phyloP scores from a whole-genome alignment of 2,797 vertebrate genomes.

The Harpagifer antarcticus region DNA sequence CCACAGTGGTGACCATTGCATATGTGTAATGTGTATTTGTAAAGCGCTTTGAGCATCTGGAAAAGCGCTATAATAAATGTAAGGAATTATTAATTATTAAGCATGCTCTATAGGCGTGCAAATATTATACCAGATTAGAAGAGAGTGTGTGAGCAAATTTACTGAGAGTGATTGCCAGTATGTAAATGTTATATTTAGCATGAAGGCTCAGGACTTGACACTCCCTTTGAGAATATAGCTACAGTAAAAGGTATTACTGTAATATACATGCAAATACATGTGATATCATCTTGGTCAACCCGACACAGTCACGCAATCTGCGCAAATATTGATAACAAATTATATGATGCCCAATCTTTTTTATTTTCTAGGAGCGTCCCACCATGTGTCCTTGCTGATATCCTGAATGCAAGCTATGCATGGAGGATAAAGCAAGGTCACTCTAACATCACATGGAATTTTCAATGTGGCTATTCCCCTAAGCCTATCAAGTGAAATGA shows the following conservation, averaged over 20 bases:
- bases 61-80: too few species aligned
- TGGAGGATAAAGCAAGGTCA: constrained; percentile 63
- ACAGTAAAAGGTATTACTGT: background rate
- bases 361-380: constrained; percentile 15
- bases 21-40: too few species aligned
- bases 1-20: too few species aligned
- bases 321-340: constrained; percentile 30
- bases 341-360: constrained; percentile 21
- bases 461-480: constrained; percentile 24
- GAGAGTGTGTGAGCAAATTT: constrained; percentile 9
- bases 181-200: constrained; percentile 17
- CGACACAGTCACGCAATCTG: background rate
- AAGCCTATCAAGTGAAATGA: constrained; percentile 25
- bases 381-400: constrained; percentile 49
- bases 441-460: constrained; percentile 40
- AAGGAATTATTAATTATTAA: too few species aligned
- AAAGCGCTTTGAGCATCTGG: too few species aligned
- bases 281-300: constrained; percentile 18
- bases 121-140: constrained; percentile 11
- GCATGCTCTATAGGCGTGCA: background rate
- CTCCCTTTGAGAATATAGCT: background rate
- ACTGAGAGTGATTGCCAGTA: constrained; percentile 1
- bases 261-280: constrained; percentile 30
- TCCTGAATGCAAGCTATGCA: constrained; percentile 43
- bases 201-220: constrained; percentile 1